Base-by-base conservation (phyloP, 2,113 vertebrate genomes). In the Patagioenas fasciata region DNA sequence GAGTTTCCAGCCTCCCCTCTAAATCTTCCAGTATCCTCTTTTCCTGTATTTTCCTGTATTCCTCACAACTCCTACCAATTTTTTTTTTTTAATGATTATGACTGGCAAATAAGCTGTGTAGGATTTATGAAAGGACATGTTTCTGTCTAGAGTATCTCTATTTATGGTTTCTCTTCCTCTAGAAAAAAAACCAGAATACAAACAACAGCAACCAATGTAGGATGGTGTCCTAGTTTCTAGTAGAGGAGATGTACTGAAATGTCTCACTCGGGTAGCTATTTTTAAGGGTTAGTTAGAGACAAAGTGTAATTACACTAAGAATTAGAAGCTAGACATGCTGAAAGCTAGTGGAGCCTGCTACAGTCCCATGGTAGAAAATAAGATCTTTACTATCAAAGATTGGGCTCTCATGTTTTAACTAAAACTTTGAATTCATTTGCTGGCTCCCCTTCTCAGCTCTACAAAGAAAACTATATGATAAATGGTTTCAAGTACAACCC, bases 171-270 rank as follows among this genome's bases (percentile, higher is more conserved):
- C 42, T 80, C n/a, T 83, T 88, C 42, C 60, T 66, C 69, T 80
- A 58, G n/a, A 31, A 64, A 5, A n/a, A 64, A 42, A 13, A n/a
- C n/a, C 15, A 53, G 44, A 75, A 34, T 47, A 80, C 62, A 87
- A 89, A 58, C 36, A 74, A 42, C 47, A 79, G 70, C 36, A 73
- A 88, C 75, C 12, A 29, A 34, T 20, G 91, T 91, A 89, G 95
- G 83, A 86, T 84, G 69, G 42, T 61, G 84, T 20, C 80, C 91
- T 91, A 84, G 80, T 95, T 96, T 71, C 72, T 83, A 81, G 61
- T 15, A 50, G 50, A 34, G 26, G 29, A 91, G 60, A 83, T 60
- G 56, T 78, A 71, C 36, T 60, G 38, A 83, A 74, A 74, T 23
- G n/a, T 83, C 72, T 91, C 26, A 3, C 95, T 91, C 70, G 53